Evolutionary conservation across 2,888 invertebrate species (phyloP), one percentile per base, ranked within the genome.

Genomic region (Adineta ricciae): DNA sequence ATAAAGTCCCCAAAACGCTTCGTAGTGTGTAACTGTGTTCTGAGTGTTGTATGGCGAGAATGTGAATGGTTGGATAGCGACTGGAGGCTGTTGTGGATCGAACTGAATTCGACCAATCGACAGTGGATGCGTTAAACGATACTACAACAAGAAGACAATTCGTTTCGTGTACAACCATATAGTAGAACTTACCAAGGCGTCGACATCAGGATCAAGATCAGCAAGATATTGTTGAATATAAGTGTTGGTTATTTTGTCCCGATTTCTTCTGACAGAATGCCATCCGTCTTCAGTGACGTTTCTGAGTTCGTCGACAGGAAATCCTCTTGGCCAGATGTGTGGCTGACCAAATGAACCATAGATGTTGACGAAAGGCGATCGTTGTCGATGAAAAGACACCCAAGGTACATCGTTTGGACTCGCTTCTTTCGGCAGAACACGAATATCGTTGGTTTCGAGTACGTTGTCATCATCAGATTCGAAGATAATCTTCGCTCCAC

Each of bases 201-300:
- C 89, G 64, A 89, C 87, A 86, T 89, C 89, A 1, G 89, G 89
- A 84, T 89, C 88, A 14, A 88, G 88, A 83, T n/a, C n/a, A n/a
- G n/a, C n/a, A n/a, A n/a, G n/a, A n/a, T n/a, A n/a, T n/a, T n/a
- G n/a, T n/a, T n/a, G 88, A 24, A 88, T 87, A 73, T 83, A 85
- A 32, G 54, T 8, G 24, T 38, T 8, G 4, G 38, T 38, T 19
- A 1, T 38, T 8, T 41, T 49, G n/a, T 24, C 54, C 27, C 49
- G 21, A 21, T 64, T 85, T 46, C n/a, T 7, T 73, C 73, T 73
- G 1, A 73, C 21, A 3, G 87, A 86, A 16, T 73, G n/a, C 52
- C 24, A 83, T 0, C 84, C 41, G 38, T 86, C 85, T 5, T 87
- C 72, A 14, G 83, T 64, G 72, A 87, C 87, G 27, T 86, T 73